These are phyloP conservation scores for Bufo gargarizans DNA, from an alignment of 2,113 vertebrate genomes.

Conservation along the genomic window DNA sequence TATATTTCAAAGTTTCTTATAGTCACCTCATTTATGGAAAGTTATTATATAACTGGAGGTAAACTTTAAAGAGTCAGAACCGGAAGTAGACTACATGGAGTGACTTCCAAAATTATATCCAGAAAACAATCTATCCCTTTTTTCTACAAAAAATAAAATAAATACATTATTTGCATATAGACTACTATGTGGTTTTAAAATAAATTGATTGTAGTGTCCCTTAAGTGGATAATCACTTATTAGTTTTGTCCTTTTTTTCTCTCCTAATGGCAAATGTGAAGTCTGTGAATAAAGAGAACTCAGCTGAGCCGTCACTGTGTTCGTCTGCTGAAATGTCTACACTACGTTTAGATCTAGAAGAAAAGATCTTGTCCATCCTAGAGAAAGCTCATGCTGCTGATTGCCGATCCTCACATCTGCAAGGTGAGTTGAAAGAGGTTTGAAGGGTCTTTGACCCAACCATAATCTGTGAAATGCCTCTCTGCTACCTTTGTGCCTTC, in stretches of 20 bases:
- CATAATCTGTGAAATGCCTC: neutral
- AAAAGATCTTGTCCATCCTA: conserved; percentile 33
- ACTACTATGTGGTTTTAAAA: too few relatives aligned
- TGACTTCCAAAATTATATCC: too few relatives aligned
- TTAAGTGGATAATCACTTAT: neutral
- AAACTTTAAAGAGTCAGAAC: too few relatives aligned
- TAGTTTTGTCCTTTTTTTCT: neutral
- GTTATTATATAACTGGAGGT: too few relatives aligned
- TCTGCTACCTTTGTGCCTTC: neutral
- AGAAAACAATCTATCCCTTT: too few relatives aligned
- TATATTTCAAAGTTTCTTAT: too few relatives aligned
- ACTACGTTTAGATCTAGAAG: conserved; percentile 37
- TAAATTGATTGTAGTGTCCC: neutral
- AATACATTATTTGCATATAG: too few relatives aligned
- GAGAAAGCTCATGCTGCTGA: conserved; percentile 47
- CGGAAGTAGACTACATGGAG: too few relatives aligned
- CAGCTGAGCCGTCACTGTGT: neutral
- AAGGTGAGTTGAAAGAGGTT: conserved; percentile 8
- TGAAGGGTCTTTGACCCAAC: neutral
- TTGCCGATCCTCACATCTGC: conserved; percentile 48
- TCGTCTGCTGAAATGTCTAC: neutral
- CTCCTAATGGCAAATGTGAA: neutral
- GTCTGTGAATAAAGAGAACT: neutral
- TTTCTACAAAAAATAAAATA: too few relatives aligned
- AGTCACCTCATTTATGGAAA: too few relatives aligned